Conservation (phyloP, 2,113 vertebrate genomes). For the Bubo bubo region DNA sequence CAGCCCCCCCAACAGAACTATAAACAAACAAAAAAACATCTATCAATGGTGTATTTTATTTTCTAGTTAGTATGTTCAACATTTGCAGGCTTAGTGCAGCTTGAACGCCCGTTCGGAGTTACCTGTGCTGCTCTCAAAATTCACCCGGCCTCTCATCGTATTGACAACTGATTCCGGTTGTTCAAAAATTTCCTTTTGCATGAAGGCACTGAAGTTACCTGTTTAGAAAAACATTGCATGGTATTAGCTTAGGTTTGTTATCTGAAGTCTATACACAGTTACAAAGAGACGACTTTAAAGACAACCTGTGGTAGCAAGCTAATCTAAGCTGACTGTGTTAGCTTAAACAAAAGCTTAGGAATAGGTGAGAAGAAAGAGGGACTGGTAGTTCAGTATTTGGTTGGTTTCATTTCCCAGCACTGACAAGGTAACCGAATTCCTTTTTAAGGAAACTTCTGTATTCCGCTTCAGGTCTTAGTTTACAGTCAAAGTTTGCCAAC, state of each 20-base stretch:
- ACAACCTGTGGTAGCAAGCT: neutral
- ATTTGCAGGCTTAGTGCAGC: neutral
- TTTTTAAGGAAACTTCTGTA: neutral
- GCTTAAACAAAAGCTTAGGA: neutral
- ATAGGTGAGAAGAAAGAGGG: neutral
- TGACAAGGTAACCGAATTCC: neutral
- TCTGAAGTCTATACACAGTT: neutral
- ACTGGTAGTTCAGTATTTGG: neutral
- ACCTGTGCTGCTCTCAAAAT: conserved; percentile 90
- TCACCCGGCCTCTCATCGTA: conserved; percentile 96
- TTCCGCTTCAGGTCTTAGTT: neutral
- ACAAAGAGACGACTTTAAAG: neutral
- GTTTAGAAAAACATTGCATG: neutral
- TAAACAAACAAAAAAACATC: neutral
- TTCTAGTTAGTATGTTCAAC: neutral
- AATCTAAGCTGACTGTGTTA: neutral
- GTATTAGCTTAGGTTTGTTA: neutral
- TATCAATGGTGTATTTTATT: neutral
- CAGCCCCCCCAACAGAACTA: conserved; percentile 90
- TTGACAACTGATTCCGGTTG: conserved; percentile 95
- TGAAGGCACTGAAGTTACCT: conserved; percentile 95
- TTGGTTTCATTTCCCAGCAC: neutral
- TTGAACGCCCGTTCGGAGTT: neutral
- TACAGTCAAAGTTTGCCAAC: neutral
- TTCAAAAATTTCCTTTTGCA: conserved; percentile 99